phyloP scores from a whole-genome alignment of 2,797 vertebrate species.

The Aeoliscus strigatus region DNA sequence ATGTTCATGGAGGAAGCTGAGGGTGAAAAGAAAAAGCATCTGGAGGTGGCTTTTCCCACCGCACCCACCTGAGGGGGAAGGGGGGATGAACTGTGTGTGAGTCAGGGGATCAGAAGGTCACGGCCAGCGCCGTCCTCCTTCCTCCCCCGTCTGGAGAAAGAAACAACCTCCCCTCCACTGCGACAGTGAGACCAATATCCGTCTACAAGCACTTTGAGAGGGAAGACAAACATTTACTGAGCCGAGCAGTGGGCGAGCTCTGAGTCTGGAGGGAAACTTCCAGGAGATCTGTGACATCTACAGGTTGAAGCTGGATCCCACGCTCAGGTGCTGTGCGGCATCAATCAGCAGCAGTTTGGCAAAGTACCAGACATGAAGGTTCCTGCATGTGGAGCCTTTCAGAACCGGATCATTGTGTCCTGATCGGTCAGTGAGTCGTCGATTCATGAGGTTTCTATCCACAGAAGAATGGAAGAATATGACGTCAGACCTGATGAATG shows the following conservation, averaged over 20 bases:
- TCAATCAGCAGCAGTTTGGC: too few species aligned
- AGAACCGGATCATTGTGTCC: too few species aligned
- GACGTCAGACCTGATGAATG: too few species aligned
- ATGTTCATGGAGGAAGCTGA: constrained; percentile 44
- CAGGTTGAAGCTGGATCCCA: too few species aligned
- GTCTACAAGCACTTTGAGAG: constrained; percentile 51
- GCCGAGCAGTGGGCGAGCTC: constrained; percentile 39
- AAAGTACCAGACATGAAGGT: too few species aligned
- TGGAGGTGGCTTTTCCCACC: constrained; percentile 38
- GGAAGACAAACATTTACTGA: constrained; percentile 65
- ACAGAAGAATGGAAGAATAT: too few species aligned
- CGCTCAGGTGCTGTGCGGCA: too few species aligned
- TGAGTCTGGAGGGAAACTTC: constrained; percentile 41
- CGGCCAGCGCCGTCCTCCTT: constrained; percentile 22
- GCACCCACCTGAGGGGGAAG: constrained; percentile 41
- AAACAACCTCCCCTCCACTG: constrained; percentile 44
- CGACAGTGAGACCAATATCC: constrained; percentile 55
- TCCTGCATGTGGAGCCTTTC: too few species aligned
- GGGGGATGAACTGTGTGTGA: constrained; percentile 10
- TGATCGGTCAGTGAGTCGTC: too few species aligned
- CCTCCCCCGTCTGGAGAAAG: constrained; percentile 38
- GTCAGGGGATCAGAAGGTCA: constrained; percentile 53
- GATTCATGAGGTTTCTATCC: too few species aligned
- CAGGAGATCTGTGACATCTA: constrained; percentile 2
- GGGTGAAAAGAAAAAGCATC: constrained; percentile 56